Percentiles rank a stretch among this genome's conserved stretches.
These are phyloP conservation scores for Amphipyra tragopoginis DNA, from an alignment of 2,888 invertebrate species.

Conservation along the genomic window DNA sequence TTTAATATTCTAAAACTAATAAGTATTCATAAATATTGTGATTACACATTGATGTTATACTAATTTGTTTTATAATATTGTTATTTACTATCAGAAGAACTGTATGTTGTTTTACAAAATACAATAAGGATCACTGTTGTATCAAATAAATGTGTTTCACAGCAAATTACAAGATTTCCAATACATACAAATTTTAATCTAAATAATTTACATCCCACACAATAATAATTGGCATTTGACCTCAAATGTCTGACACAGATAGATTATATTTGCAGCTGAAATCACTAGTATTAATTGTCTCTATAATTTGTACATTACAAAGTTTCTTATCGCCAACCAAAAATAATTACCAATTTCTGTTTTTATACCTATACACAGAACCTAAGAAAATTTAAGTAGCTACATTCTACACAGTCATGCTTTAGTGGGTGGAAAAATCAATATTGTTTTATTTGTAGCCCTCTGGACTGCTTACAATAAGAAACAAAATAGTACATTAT, in stretches of 20 bases:
- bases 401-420: background rate
- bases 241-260: slow-evolving; percentile 31
- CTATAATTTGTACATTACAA: background rate
- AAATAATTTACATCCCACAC: slow-evolving; percentile 7
- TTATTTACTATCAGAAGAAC: background rate
- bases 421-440: background rate
- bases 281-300: background rate
- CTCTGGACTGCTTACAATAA: background rate
- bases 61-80: background rate
- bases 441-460: background rate
- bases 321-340: background rate
- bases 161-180: background rate
- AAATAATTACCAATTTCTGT: no score
- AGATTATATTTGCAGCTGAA: slow-evolving; percentile 30
- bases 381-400: no score
- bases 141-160: background rate
- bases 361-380: no score
- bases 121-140: background rate
- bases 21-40: background rate
- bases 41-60: background rate
- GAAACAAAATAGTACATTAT: background rate
- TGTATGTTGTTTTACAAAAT: no score
- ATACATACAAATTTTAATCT: slow-evolving; percentile 13
- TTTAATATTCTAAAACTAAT: background rate
- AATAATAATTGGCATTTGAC: slow-evolving; percentile 41